Base-by-base conservation (phyloP, 2,113 vertebrate genomes). In the Centropus unirufus region DNA sequence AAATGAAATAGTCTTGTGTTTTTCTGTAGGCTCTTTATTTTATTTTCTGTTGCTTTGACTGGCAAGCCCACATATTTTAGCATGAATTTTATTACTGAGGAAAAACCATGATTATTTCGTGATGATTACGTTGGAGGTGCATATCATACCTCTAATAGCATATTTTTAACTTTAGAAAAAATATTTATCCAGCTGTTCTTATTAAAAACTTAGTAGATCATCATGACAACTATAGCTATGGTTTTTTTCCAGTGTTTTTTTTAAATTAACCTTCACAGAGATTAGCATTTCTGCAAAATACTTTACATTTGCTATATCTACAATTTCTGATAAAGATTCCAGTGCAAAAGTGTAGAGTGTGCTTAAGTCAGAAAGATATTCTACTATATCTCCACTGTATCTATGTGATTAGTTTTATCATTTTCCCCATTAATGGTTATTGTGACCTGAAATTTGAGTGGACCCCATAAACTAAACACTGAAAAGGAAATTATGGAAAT, bases 31-130 rank as follows among this genome's bases (percentile, higher is more conserved):
- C 75, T 96, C 57, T 70, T 93, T 86, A 83, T 95, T 97, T 96
- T 97, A 89, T 91, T 96, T 95, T 91, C 88, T 95, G 64, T 82
- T 96, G 93, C 96, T 96, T 95, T 93, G 90, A 91, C 83, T 96
- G 92, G 95, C 92, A 91, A 96, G 40, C 58, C 87, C 76, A 95
- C 95, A 90, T 96, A 94, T 95, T 95, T 96, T 88, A 95, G 84
- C 61, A 93, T 94, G 11, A 94, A 86, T 95, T 94, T 96, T 96
- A 92, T 88, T 84, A 79, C 77, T 74, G 27, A 83, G 81, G 76
- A 95, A 47, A 97, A 92, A 95, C 74, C 76, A 89, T 59, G 32
- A 93, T 96, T 96, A 93, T 95, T 97, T 90, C 78, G 87, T 94
- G n/a, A 92, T 95, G 78, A 93, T 95, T 91, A 84, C 1, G 0